Evolutionary conservation across 2,113 vertebrate genomes (phyloP), one percentile per base, ranked within the genome.

Genomic region (Paracanthobrama guichenoti): DNA sequence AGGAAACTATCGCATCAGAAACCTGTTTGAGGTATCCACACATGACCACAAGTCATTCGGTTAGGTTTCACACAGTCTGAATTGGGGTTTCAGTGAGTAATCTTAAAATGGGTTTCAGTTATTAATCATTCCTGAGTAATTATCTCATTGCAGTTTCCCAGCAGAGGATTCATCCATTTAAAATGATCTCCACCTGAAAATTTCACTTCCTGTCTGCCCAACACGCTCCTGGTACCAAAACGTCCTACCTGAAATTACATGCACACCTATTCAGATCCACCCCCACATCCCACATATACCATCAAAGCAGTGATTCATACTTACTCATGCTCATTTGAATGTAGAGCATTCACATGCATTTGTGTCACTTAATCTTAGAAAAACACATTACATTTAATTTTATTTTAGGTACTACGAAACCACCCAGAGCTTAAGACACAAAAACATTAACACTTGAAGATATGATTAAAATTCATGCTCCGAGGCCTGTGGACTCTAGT

Each of bases 101-200:
- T 14, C 39, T 46, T 16, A 11, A 57, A 55, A 59, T 18, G 39
- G 64, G 42, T 80, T 80, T 66, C 46, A 55, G 48, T 14, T 28
- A 67, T 81, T 26, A 80, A 14, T 66, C 78, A 80, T 44, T 39
- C 77, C 57, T 18, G 59, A 24, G 39, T 64, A 26, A 64, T 79
- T 28, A 26, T 80, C 28, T 59, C 9, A 13, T 39, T 80, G 60
- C 14, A 16, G 55, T 62, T 79, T 62, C 57, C 57, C 35, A 80
- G 16, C 16, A 6, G 4, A 80, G 53, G 28, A 73, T 46, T 73
- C 22, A 26, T 6, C 22, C n/a, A 57, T n/a, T 39, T 12, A 4
- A 39, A 77, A 4, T 31, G 12, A 39, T 78, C 28, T 59, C 53
- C 75, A 60, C 53, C 22, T 79, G 42, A 79, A 64, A 26, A 42